These are phyloP conservation scores for Geopemphigus sp. DNA, from an alignment of 1,140 invertebrate genomes.

Conservation along the genomic window DNA sequence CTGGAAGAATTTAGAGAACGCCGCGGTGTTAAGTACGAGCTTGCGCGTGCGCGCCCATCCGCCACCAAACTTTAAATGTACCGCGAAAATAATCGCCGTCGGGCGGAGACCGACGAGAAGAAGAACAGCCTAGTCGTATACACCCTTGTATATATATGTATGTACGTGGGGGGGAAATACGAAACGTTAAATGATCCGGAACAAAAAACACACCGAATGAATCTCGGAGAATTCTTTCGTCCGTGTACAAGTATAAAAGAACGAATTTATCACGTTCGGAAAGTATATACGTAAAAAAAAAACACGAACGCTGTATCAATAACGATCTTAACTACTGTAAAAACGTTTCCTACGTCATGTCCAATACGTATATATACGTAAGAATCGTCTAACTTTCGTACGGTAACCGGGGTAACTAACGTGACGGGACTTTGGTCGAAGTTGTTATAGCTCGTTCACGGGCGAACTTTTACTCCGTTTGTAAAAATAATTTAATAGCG, in stretches of 20 bases:
- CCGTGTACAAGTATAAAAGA: not conserved
- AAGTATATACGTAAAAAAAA: not conserved
- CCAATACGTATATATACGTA: too few relatives aligned
- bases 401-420: too few relatives aligned
- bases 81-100: slow-evolving; percentile 39
- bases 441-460: too few relatives aligned
- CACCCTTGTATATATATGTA: too few relatives aligned
- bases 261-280: slow-evolving; percentile 44
- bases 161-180: too few relatives aligned
- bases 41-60: too few relatives aligned
- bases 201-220: slow-evolving; percentile 43
- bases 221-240: slow-evolving; percentile 40
- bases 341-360: slow-evolving; percentile 2
- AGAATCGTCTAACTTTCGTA: too few relatives aligned
- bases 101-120: not conserved
- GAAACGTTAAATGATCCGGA: slow-evolving; percentile 48
- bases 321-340: not conserved
- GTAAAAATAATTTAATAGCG: too few relatives aligned
- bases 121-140: too few relatives aligned
- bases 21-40: slow-evolving; percentile 11
- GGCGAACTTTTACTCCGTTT: too few relatives aligned
- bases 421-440: too few relatives aligned
- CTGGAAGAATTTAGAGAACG: not conserved
- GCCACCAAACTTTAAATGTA: slow-evolving; percentile 37
- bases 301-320: not conserved